These are phyloP conservation scores for Maniola hyperantus DNA, from an alignment of 2,888 invertebrate species.

Conservation along the genomic window DNA sequence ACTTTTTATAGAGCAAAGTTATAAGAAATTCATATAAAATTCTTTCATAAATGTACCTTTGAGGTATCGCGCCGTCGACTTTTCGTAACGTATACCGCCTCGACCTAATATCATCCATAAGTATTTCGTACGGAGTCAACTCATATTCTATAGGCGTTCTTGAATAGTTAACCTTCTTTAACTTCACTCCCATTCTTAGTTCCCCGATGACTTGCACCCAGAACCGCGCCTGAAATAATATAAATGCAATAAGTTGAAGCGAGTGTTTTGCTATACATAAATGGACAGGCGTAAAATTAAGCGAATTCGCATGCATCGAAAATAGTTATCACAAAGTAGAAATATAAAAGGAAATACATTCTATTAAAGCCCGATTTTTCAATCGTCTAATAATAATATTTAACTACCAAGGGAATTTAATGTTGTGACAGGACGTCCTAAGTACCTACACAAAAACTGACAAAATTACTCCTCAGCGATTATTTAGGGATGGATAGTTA, in stretches of 20 bases:
- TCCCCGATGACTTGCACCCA: conserved; percentile 98
- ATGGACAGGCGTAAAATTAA: conserved; percentile 45
- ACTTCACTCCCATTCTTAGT: conserved; percentile 93
- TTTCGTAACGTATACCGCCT: conserved; percentile 95
- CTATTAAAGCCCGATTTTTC: too few species aligned
- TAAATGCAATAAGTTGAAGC: conserved; percentile 42
- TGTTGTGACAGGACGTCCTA: too few species aligned
- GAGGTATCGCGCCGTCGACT: conserved; percentile 91
- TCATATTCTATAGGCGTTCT: conserved; percentile 94
- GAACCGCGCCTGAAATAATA: conserved; percentile 89
- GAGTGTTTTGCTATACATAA: conserved; percentile 49
- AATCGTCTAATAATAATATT: too few species aligned
- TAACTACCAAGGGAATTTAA: too few species aligned
- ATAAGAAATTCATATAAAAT: too few species aligned
- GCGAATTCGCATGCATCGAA: not conserved
- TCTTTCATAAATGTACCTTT: conserved; percentile 63
- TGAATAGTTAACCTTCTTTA: conserved; percentile 92
- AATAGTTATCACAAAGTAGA: too few species aligned
- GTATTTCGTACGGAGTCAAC: conserved; percentile 97
- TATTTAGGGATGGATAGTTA: too few species aligned
- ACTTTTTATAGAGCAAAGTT: too few species aligned
- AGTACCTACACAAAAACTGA: too few species aligned
- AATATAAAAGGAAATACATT: too few species aligned
- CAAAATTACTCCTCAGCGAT: too few species aligned
- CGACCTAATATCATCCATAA: conserved; percentile 97